Base-by-base conservation (phyloP, 2,113 vertebrate species). In the Chroicocephalus ridibundus region DNA sequence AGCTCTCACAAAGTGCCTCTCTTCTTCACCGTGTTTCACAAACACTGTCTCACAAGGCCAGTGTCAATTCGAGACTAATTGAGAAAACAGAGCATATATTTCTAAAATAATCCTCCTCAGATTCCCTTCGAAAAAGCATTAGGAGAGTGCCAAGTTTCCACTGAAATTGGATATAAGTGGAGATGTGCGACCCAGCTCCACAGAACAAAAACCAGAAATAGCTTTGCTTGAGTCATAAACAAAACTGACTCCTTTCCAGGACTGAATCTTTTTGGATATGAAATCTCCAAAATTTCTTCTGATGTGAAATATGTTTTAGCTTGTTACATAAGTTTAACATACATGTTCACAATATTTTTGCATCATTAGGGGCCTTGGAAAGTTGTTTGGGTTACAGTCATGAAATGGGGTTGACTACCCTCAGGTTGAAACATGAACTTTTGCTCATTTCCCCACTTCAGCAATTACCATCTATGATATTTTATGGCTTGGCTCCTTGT, bases 81-180 rank as follows among this genome's bases (percentile, higher is more conserved):
- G 74, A 89, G 78, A 86, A 97, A 95, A 89, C 51, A 92, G 27
- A 82, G 75, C 40, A 24, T 34, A 5, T 36, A 82, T 82, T 95
- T 93, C 83, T 58, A 90, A 94, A 94, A 82, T 13, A 94, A 77
- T n/a, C 19, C 54, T 77, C 86, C 74, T 94, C 81, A 85, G 58
- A 82, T 70, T 80, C 66, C 75, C 76, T 77, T 89, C 15, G 10
- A 51, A 66, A 86, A 57, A 81, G 52, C 77, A 54, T n/a, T 47
- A 36, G 13, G 47, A 74, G 13, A 38, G 55, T 88, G 93, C 84
- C 94, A 97, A 95, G 89, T 95, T 97, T 94, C 86, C 75, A 89
- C 4, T 94, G 89, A 90, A 94, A 87, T 2, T 22, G 18, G 60
- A 89, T 76, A 69, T 76, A 91, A 90, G 9, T 60, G 71, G 84